A percentile compares a stretch with the other conserved stretches of the same genome.
Conservation (phyloP, 1,140 invertebrate genomes). For the Heliconius hermathena region DNA sequence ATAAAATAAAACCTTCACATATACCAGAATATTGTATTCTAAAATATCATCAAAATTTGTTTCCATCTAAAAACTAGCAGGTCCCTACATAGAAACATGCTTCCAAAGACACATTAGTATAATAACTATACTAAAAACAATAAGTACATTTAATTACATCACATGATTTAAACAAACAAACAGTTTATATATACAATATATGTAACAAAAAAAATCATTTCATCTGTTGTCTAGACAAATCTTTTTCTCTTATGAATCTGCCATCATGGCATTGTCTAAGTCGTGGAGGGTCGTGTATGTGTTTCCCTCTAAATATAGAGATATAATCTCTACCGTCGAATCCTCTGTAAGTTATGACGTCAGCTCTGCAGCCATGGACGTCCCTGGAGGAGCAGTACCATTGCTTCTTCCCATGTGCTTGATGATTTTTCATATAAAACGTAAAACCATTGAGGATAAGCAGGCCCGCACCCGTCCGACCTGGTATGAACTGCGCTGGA, state of each 20-base stretch:
- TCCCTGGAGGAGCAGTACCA: constrained; percentile 77
- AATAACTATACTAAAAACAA: constrained; percentile 42
- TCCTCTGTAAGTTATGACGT: constrained; percentile 75
- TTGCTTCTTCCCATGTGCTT: constrained; percentile 74
- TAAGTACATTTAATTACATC: constrained; percentile 69
- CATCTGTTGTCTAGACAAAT: constrained; percentile 57
- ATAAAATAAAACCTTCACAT: constrained; percentile 42
- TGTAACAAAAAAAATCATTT: constrained; percentile 49
- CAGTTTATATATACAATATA: constrained; percentile 43
- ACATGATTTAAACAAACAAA: constrained; percentile 61
- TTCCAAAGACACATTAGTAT: constrained; percentile 52
- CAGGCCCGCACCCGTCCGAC: constrained; percentile 69
- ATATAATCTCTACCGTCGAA: constrained; percentile 71
- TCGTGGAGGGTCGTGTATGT: constrained; percentile 71
- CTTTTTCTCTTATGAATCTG: constrained; percentile 76
- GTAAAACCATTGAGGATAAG: constrained; percentile 75
- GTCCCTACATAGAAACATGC: constrained; percentile 72
- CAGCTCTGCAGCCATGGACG: constrained; percentile 70
- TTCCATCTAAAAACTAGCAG: constrained; percentile 64
- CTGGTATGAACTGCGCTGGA: constrained; percentile 74
- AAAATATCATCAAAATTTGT: constrained; percentile 65
- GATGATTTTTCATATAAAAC: constrained; percentile 78
- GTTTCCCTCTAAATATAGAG: constrained; percentile 71
- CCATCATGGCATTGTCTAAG: constrained; percentile 72
- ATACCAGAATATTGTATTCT: constrained; percentile 77